These are phyloP conservation scores for Choristoneura rosaceana DNA, from an alignment of 2,888 invertebrate genomes.

Conservation along the genomic window DNA sequence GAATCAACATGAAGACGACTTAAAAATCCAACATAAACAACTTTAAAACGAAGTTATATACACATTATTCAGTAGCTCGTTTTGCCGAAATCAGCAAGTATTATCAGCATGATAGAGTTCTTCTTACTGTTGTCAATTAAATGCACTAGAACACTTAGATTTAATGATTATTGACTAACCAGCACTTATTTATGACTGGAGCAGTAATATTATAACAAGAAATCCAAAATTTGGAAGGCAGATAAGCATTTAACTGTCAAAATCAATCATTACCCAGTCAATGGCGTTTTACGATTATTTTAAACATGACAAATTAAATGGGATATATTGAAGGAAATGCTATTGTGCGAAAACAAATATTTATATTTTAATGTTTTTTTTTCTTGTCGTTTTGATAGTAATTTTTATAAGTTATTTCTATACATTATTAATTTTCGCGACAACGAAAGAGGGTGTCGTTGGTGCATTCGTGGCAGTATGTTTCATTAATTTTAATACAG, in stretches of 20 bases:
- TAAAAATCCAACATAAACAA: constrained; percentile 41
- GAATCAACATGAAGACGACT: constrained; percentile 78
- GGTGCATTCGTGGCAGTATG: too few species aligned
- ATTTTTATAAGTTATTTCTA: too few species aligned
- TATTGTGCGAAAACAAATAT: too few species aligned
- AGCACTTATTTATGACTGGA: neutral
- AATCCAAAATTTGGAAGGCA: constrained; percentile 28
- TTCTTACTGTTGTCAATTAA: neutral
- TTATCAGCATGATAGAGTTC: neutral
- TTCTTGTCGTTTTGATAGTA: too few species aligned
- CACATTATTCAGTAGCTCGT: constrained; percentile 22
- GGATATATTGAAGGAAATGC: too few species aligned
- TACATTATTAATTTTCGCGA: too few species aligned
- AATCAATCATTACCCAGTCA: constrained; percentile 28
- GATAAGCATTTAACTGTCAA: constrained; percentile 33
- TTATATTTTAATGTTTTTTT: too few species aligned
- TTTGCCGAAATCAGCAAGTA: constrained; percentile 4
- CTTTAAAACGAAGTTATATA: constrained; percentile 29
- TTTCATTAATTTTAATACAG: too few species aligned
- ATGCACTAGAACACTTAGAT: neutral
- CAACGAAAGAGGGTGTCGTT: too few species aligned
- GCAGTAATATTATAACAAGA: neutral
- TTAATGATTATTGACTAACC: neutral
- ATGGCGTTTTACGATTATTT: too few species aligned
- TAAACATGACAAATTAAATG: too few species aligned